Percentiles rank a stretch among this genome's conserved stretches.
phyloP scores from a whole-genome alignment of 2,888 invertebrate species.

The Omphaloscelis lunosa region DNA sequence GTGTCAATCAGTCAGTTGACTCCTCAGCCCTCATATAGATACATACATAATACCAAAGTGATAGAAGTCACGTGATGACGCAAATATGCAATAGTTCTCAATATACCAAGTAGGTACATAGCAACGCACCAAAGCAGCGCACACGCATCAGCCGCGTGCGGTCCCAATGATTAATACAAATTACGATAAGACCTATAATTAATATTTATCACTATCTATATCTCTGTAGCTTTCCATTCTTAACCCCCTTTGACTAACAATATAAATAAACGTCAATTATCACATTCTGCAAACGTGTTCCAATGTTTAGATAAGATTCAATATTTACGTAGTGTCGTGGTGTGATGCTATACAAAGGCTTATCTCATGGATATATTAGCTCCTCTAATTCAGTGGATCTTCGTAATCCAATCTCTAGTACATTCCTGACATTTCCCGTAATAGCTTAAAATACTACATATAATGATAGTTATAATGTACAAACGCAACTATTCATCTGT shows the following conservation, averaged over 20 bases:
- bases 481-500: conserved; percentile 13
- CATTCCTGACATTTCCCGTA: conserved; percentile 44
- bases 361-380: conserved; percentile 36
- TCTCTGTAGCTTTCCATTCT: conserved; percentile 70
- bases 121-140: conserved; percentile 27
- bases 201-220: conserved; percentile 69
- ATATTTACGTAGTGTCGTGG: conserved; percentile 43
- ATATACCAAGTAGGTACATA: conserved; percentile 18
- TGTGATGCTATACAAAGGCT: conserved; percentile 27
- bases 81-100: conserved; percentile 22
- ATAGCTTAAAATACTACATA: conserved; percentile 32
- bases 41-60: background rate
- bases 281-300: conserved; percentile 46
- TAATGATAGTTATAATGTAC: conserved; percentile 26
- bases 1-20: background rate
- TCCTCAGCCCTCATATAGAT: background rate
- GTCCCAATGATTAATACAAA: conserved; percentile 53
- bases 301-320: conserved; percentile 38
- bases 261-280: conserved; percentile 50
- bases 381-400: conserved; percentile 32
- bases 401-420: conserved; percentile 15
- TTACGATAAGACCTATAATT: conserved; percentile 48
- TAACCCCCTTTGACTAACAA: conserved; percentile 50
- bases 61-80: conserved; percentile 7
- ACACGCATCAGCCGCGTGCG: conserved; percentile 64